Evolutionary conservation across 2,888 invertebrate species (phyloP), one percentile per base, ranked within the genome.

Genomic region (Andrena flavipes): DNA sequence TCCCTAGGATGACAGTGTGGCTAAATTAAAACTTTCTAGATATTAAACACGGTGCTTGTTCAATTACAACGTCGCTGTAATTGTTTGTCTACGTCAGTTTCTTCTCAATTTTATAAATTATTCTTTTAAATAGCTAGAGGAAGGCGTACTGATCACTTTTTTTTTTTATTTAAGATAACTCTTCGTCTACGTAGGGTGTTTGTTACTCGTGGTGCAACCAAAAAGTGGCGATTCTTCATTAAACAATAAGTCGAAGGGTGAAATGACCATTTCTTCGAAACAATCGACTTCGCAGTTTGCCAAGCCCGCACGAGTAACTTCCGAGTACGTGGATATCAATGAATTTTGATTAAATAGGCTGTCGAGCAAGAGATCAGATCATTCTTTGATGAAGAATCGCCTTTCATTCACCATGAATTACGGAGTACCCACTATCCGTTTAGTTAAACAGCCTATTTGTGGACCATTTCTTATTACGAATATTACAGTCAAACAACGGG

Each of bases 51-150:
- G 48, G 48, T 49, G 48, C 16, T n/a, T 8, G 23, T 35, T 69
- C 16, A 16, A 16, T 65, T 49, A 23, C 23, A 64, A 51, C 13
- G 42, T 33, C n/a, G 16, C 33, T 42, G 59, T 10, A 26, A 70
- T 30, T 10, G 23, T 54, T 65, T 59, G 0, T n/a, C 64, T 42
- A 7, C n/a, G 26, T n/a, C 42, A n/a, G 7, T 68, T 20, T 49
- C 30, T 51, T 29, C 30, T 35, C 8, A 49, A 72, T 13, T 67
- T 68, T 30, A 67, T 79, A 80, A 79, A 68, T 79, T 68, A 79
- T 33, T 68, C 64, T 49, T 79, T 72, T 79, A 79, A 64, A 67
- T 80, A 73, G 49, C 72, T 79, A 79, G 48, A 79, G 63, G 68
- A 68, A 68, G 72, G 67, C 80, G 80, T 63, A 56, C 8, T 29